Conservation (phyloP, 2,113 vertebrate species). For the Typhlomys cinereus region DNA sequence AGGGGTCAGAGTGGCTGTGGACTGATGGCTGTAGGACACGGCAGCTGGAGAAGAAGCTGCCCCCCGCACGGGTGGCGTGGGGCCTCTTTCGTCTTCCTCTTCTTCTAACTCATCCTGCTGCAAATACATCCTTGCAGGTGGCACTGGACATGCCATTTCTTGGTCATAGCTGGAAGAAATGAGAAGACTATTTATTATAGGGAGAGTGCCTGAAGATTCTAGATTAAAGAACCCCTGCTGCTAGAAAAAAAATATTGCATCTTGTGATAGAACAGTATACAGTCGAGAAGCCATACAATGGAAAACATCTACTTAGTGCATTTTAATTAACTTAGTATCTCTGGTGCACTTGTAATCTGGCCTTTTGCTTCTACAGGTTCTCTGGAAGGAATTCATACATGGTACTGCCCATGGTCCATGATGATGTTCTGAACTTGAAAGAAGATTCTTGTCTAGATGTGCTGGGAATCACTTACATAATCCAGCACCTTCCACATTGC, state of each 20-base stretch:
- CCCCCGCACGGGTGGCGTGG: constrained; percentile 95
- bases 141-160: constrained; percentile 94
- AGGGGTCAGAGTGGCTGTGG: constrained; percentile 97
- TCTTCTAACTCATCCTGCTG: constrained; percentile 96
- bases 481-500: neutral
- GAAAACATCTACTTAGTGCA: neutral
- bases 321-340: neutral
- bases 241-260: neutral
- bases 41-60: constrained; percentile 97
- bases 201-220: neutral
- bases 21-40: constrained; percentile 98
- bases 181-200: neutral
- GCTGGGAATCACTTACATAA: neutral
- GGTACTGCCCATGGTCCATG: neutral
- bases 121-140: constrained; percentile 97
- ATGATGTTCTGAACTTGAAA: neutral
- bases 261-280: neutral
- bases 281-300: neutral
- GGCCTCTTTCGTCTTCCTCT: constrained; percentile 94
- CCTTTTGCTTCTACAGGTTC: neutral
- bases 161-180: constrained; percentile 92
- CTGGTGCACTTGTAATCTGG: neutral
- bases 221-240: neutral
- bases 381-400: neutral
- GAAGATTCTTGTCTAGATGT: neutral